These are phyloP conservation scores for Ctenosaura bakeri DNA, from an alignment of 2,797 vertebrate genomes.

Conservation along the genomic window DNA sequence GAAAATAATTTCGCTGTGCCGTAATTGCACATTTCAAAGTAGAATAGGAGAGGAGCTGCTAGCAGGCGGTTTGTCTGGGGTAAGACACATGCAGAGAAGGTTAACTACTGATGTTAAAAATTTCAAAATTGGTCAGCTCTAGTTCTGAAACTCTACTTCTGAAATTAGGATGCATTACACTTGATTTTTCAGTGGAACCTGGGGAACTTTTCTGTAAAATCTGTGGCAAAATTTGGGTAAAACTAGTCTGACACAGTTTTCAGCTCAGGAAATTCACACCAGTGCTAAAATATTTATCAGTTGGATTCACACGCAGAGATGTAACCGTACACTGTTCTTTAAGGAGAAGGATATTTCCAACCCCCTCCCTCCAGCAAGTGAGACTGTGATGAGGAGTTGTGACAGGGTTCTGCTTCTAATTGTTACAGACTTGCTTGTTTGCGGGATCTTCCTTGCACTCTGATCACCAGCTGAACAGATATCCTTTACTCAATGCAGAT, in stretches of 20 bases:
- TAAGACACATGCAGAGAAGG: conserved; percentile 22
- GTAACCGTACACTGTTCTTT: neutral
- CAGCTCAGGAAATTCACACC: neutral
- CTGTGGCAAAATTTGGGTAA: neutral
- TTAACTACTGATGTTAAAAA: conserved; percentile 9
- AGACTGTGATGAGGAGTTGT: no score
- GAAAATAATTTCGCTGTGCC: conserved; percentile 67
- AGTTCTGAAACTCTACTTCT: conserved; percentile 32
- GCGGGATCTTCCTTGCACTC: no score
- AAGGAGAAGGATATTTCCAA: no score
- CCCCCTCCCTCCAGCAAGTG: no score
- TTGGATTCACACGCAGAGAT: neutral
- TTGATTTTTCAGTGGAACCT: no score
- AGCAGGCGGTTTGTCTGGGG: conserved; percentile 7
- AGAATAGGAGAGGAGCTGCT: conserved; percentile 51
- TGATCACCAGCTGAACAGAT: no score
- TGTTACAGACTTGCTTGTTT: no score
- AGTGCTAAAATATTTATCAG: neutral
- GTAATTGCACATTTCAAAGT: conserved; percentile 70
- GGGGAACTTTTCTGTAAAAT: neutral
- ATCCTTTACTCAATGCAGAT: no score
- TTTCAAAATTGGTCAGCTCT: conserved; percentile 31
- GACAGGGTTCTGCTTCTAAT: no score
- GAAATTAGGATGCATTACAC: conserved; percentile 12
- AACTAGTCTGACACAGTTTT: neutral